Evolutionary conservation across 2,888 invertebrate species (phyloP).

Genomic region (Terebella lapidaria): DNA sequence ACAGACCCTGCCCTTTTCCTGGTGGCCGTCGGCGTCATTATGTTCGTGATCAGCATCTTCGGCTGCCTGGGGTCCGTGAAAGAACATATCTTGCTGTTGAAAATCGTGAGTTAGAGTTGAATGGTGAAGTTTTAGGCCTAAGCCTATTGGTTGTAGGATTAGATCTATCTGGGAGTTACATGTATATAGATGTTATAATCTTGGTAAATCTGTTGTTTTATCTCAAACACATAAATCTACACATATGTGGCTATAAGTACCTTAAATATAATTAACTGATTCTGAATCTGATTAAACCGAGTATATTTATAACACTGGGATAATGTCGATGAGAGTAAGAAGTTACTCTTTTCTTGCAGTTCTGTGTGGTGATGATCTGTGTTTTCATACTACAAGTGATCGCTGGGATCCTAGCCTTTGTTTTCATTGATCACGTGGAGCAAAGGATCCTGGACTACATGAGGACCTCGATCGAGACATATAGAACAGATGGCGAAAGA

Average conservation of each 20-base stretch:
- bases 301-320: not conserved
- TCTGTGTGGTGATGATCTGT: constrained; percentile 15
- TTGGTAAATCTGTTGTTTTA: too few species aligned
- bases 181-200: too few species aligned
- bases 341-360: constrained; percentile 10
- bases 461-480: constrained; percentile 21
- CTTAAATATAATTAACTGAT: not conserved
- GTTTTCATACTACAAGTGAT: constrained; percentile 29
- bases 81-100: constrained; percentile 28
- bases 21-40: constrained; percentile 25
- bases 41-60: constrained; percentile 28
- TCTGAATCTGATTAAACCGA: not conserved
- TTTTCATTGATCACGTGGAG: constrained; percentile 27
- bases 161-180: too few species aligned
- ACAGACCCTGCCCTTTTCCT: constrained; percentile 29
- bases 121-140: too few species aligned
- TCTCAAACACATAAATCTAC: not conserved
- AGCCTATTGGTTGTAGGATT: too few species aligned
- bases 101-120: constrained; percentile 25
- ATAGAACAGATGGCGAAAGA: constrained; percentile 14
- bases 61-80: constrained; percentile 30
- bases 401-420: constrained; percentile 27
- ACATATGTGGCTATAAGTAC: not conserved
- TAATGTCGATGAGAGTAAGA: not conserved
- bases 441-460: constrained; percentile 21